Percentiles rank a stretch among this genome's conserved stretches.
Conservation (phyloP, 2,797 vertebrate species). For the Choloepus didactylus region DNA sequence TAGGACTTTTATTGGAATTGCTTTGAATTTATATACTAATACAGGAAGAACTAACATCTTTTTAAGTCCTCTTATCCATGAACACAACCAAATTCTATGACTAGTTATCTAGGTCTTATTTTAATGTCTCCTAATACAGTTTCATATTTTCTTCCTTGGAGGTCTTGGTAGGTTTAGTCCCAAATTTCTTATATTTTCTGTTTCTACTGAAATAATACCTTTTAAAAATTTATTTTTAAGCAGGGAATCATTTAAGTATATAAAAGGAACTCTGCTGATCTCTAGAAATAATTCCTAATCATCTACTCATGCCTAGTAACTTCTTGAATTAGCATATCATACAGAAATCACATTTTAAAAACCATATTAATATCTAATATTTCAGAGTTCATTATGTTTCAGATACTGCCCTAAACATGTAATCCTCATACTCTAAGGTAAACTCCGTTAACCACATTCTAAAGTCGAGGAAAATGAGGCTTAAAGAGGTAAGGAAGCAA, state of each 20-base stretch:
- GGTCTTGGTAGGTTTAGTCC: background rate
- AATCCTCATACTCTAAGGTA: background rate
- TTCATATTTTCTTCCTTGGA: slow-evolving; percentile 11
- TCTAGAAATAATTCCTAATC: background rate
- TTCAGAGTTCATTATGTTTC: background rate
- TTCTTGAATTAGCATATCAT: background rate
- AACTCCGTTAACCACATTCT: slow-evolving; percentile 15
- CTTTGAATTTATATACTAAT: background rate
- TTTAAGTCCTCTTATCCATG: background rate
- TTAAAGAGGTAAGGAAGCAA: background rate
- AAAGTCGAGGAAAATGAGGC: background rate
- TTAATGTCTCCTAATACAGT: background rate
- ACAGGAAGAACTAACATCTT: slow-evolving; percentile 2
- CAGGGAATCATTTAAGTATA: background rate
- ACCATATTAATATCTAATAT: background rate
- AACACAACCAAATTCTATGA: background rate
- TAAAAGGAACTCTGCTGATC: slow-evolving; percentile 15
- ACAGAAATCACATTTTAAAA: slow-evolving; percentile 2
- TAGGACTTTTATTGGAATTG: background rate
- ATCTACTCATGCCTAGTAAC: background rate
- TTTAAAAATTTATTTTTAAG: slow-evolving; percentile 24
- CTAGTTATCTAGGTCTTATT: background rate
- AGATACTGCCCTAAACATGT: background rate
- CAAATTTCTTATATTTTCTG: slow-evolving; percentile 41
- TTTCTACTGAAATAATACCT: background rate